Conservation (phyloP, 2,888 invertebrate species). For the Agrochola litura region DNA sequence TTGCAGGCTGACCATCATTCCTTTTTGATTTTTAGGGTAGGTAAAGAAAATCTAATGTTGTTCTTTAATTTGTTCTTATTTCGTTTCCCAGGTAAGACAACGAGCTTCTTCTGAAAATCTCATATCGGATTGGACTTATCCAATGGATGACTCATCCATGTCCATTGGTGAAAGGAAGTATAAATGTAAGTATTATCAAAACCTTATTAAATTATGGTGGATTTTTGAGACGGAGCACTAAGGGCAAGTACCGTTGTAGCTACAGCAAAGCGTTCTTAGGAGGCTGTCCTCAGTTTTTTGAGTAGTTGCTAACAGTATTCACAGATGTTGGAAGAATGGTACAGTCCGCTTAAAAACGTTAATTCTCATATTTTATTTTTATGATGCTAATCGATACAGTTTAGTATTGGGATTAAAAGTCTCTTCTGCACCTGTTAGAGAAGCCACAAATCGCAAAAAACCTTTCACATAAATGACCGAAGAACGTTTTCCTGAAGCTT, state of each 20-base stretch:
- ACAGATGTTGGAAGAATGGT: background rate
- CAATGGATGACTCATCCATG: constrained; percentile 80
- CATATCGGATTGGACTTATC: constrained; percentile 92
- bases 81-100: constrained; percentile 88
- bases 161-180: constrained; percentile 89
- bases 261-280: background rate
- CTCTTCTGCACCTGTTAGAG: background rate
- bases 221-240: background rate
- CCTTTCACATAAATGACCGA: background rate
- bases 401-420: background rate
- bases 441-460: background rate
- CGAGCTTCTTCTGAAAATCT: constrained; percentile 94
- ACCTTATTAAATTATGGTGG: background rate
- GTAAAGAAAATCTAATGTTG: background rate
- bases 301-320: background rate
- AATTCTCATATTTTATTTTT: background rate
- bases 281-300: background rate
- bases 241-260: background rate
- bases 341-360: background rate
- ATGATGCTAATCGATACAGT: background rate
- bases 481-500: background rate
- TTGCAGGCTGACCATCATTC: too few relatives aligned
- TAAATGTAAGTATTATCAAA: constrained; percentile 79
- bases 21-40: background rate
- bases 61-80: background rate